Conservation (phyloP, 2,113 vertebrate genomes). For the Gallinago paraguaiae region DNA sequence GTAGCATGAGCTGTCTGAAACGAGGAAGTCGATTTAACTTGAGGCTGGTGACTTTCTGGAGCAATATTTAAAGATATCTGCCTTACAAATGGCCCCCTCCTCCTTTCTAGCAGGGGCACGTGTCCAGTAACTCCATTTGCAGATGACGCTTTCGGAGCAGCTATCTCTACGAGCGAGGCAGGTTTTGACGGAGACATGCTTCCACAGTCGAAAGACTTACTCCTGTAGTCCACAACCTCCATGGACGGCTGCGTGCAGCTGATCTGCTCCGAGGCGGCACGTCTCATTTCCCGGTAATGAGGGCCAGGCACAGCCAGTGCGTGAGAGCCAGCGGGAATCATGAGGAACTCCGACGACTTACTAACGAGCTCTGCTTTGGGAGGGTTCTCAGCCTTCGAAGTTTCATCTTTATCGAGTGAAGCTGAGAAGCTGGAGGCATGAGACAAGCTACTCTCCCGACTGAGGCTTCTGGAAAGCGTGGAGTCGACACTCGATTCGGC, state of each 20-base stretch:
- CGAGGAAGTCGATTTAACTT: conserved; percentile 69
- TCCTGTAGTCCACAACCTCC: conserved; percentile 90
- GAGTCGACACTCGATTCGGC: conserved; percentile 94
- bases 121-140: conserved; percentile 68
- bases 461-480: conserved; percentile 90
- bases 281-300: conserved; percentile 85
- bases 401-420: conserved; percentile 92
- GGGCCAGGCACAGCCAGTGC: conserved; percentile 84
- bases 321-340: conserved; percentile 80
- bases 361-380: conserved; percentile 77
- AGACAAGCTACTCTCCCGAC: conserved; percentile 93
- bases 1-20: conserved; percentile 71
- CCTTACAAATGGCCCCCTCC: conserved; percentile 90
- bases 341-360: conserved; percentile 83
- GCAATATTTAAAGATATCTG: conserved; percentile 95
- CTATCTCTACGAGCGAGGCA: conserved; percentile 62
- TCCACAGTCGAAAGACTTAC: conserved; percentile 95
- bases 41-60: conserved; percentile 82
- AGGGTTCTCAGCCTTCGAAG: conserved; percentile 81
- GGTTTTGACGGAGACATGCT: conserved; percentile 80
- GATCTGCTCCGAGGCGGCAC: conserved; percentile 93
- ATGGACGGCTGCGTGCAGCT: conserved; percentile 85
- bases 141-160: conserved; percentile 69
- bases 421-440: conserved; percentile 91
- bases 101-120: conserved; percentile 91